Percentiles rank a stretch among this genome's conserved stretches.
These are phyloP conservation scores for Argyrosomus japonicus DNA, from an alignment of 2,113 vertebrate species.

Conservation along the genomic window DNA sequence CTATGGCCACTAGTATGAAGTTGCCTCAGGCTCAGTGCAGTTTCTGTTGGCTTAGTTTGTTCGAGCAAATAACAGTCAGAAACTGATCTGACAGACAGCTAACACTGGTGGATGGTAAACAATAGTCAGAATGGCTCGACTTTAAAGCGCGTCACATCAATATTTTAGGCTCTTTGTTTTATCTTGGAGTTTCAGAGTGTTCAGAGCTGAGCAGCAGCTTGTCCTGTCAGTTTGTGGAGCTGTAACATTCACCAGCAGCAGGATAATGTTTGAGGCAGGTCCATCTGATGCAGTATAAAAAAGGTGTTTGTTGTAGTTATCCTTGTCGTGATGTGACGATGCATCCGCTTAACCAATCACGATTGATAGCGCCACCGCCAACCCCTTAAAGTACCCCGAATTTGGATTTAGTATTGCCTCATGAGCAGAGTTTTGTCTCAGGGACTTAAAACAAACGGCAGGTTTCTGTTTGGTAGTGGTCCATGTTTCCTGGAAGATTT, in stretches of 20 bases:
- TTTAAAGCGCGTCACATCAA: not conserved
- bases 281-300: not conserved
- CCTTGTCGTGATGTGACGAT: too few relatives aligned
- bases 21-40: too few relatives aligned
- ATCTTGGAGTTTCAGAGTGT: not conserved
- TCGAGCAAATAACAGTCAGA: too few relatives aligned
- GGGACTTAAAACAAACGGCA: too few relatives aligned
- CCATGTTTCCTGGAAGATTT: too few relatives aligned
- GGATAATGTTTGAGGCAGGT: not conserved
- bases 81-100: too few relatives aligned
- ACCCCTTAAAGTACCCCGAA: not conserved
- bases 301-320: not conserved
- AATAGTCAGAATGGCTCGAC: not conserved
- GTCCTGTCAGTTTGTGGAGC: not conserved
- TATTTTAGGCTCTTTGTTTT: not conserved
- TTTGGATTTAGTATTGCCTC: not conserved
- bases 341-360: not conserved
- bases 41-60: too few relatives aligned
- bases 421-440: not conserved
- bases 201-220: not conserved
- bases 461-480: too few relatives aligned
- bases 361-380: not conserved
- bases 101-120: not conserved
- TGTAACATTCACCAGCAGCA: not conserved
- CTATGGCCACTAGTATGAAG: too few relatives aligned